Percentiles rank a stretch among this genome's conserved stretches.
Evolutionary conservation across 2,888 invertebrate species (phyloP).

Genomic region (Osmoderma eremita): DNA sequence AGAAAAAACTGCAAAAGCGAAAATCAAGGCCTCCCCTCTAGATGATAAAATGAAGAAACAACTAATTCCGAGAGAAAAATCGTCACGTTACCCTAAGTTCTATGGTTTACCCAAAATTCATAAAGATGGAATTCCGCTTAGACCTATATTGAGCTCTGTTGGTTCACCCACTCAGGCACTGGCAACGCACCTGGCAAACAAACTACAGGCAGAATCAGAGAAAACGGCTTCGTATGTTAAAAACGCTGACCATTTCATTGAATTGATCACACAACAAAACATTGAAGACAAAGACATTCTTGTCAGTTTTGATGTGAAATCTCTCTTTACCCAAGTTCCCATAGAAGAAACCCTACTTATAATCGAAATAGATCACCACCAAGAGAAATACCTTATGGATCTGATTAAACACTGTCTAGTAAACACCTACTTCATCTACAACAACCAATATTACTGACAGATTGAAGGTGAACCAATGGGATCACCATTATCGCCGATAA

Average conservation of each 20-base stretch:
- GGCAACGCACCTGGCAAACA: no score
- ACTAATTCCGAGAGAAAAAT: background rate
- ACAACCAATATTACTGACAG: background rate
- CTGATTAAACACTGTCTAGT: no score
- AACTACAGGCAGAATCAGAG: no score
- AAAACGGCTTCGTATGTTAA: background rate
- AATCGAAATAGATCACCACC: background rate
- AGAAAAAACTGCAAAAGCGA: background rate
- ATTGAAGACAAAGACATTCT: background rate
- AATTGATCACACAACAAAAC: background rate
- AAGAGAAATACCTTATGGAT: background rate
- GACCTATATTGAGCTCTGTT: no score
- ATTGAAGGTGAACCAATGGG: background rate
- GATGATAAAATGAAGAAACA: background rate
- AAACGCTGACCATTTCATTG: background rate
- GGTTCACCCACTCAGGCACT: no score
- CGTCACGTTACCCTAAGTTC: background rate
- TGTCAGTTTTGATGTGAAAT: no score
- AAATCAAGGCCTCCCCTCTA: no score
- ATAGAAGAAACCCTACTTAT: background rate
- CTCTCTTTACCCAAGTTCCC: background rate
- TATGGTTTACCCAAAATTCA: slow-evolving; percentile 5
- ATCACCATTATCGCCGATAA: background rate
- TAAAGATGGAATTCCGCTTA: background rate
- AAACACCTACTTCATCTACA: background rate